Base-by-base conservation (phyloP, 1,140 invertebrate genomes). In the Neuroterus valhalla region DNA sequence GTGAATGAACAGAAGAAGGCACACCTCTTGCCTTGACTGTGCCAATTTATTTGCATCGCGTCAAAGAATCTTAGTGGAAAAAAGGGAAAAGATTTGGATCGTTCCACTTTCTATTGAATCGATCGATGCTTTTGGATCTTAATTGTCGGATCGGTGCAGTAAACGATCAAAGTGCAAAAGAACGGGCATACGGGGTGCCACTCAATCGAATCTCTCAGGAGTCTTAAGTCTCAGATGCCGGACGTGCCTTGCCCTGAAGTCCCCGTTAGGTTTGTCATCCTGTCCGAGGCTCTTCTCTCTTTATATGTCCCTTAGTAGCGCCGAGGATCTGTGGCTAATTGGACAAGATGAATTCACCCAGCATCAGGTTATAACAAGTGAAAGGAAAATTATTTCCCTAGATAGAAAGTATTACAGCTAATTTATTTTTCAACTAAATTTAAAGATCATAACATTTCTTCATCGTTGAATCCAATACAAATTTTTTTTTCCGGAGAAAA, bases 181-280 rank as follows among this genome's bases (percentile, higher is more conserved):
- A 70, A 48, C 68, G 68, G 3, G 69, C 66, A 48, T 70, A 50
- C 50, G 76, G 78, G 72, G 75, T 79, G 75, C 76, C 78, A 78
- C 75, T 73, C 48, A 70, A 72, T 77, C 38, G 70, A 44, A 62
- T 62, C 55, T 62, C 31, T 62, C 68, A 68, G 77, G 73, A 66
- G 68, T 38, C 44, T 67, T 48, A 68, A 80, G 73, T 68, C 71
- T 68, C 69, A 78, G 74, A 78, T 82, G 77, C 79, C 79, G 81
- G 79, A 84, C 80, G 70, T 80, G 77, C 70, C 71, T 71, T 78
- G 75, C 67, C 52, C 78, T 52, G 70, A 66, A 70, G 71, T 43
- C 71, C 67, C 83, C 83, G 81, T 87, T 85, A 86, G 78, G 76
- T 85, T 87, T 86, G 87, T 89, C 84, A 86, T 81, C 81, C 79